These are phyloP conservation scores for Hiodon alosoides DNA, from an alignment of 2,113 vertebrate species.

Conservation along the genomic window DNA sequence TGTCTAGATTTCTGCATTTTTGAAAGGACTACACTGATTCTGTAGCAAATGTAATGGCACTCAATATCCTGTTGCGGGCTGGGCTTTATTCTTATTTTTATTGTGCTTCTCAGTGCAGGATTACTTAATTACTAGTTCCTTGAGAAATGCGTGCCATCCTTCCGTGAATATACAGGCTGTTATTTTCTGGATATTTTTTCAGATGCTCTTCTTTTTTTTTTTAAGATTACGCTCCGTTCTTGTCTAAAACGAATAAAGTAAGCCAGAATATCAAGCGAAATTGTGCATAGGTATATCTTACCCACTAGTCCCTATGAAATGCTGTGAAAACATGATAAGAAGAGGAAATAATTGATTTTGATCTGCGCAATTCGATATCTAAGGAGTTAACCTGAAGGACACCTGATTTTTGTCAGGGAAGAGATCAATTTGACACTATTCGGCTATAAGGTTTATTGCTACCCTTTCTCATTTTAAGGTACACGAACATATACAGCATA, in stretches of 20 bases:
- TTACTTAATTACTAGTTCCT: not conserved
- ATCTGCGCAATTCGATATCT: conserved; percentile 24
- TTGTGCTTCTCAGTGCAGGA: not conserved
- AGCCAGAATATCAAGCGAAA: conserved; percentile 36
- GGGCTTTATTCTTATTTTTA: conserved; percentile 18
- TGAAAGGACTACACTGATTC: conserved; percentile 9
- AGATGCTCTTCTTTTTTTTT: conserved; percentile 25
- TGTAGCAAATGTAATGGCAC: conserved; percentile 15
- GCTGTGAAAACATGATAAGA: conserved; percentile 48
- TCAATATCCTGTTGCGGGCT: conserved; percentile 31
- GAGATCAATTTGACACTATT: conserved; percentile 38
- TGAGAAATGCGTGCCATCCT: not conserved
- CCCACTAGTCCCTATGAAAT: conserved; percentile 48
- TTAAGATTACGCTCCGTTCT: conserved; percentile 43
- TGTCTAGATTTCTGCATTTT: conserved; percentile 12
- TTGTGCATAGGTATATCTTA: conserved; percentile 27
- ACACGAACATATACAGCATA: too few relatives aligned
- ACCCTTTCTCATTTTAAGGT: not conserved
- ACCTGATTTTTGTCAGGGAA: conserved; percentile 26
- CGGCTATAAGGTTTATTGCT: conserved; percentile 23
- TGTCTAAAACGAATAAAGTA: conserved; percentile 48
- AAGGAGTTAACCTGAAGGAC: conserved; percentile 53
- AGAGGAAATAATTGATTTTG: conserved; percentile 38
- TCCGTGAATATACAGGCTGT: not conserved
- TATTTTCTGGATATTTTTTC: conserved; percentile 22